phyloP scores from a whole-genome alignment of 2,888 invertebrate species.

The Trichogramma dendrolimi region DNA sequence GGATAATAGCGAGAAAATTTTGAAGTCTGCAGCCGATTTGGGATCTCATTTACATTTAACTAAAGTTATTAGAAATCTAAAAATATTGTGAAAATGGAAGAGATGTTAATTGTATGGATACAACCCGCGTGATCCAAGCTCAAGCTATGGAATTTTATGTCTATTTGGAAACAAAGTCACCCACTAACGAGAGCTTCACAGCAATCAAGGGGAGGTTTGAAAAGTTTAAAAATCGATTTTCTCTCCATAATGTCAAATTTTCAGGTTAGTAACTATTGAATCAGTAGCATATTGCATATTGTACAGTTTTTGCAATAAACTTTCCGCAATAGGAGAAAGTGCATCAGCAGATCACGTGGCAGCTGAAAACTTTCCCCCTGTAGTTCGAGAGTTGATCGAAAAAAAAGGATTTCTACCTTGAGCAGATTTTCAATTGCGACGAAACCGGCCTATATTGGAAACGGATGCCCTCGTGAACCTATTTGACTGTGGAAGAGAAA shows the following conservation, averaged over 20 bases:
- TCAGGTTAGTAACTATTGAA: too few relatives aligned
- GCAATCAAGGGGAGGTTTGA: too few relatives aligned
- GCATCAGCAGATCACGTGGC: too few relatives aligned
- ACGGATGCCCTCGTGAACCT: slow-evolving; percentile 23
- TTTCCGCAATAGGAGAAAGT: too few relatives aligned
- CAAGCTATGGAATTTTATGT: neutral
- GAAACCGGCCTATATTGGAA: slow-evolving; percentile 32
- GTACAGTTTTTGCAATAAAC: too few relatives aligned
- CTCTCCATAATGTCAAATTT: slow-evolving; percentile 29
- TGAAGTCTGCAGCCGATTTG: neutral
- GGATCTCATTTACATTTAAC: neutral
- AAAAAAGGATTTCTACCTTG: slow-evolving; percentile 20
- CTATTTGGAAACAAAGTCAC: too few relatives aligned
- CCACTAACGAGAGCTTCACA: too few relatives aligned
- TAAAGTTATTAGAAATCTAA: neutral
- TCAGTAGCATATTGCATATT: too few relatives aligned
- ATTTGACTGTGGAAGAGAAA: slow-evolving; percentile 12
- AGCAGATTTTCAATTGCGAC: slow-evolving; percentile 26
- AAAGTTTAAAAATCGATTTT: slow-evolving; percentile 21
- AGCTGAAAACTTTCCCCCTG: too few relatives aligned
- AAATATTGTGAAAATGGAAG: slow-evolving; percentile 3
- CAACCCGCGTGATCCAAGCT: neutral
- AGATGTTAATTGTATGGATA: slow-evolving; percentile 4
- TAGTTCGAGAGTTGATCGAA: slow-evolving; percentile 22
- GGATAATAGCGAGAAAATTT: neutral